Evolutionary conservation across 1,140 invertebrate genomes (phyloP).

Genomic region (Conus betulinus): DNA sequence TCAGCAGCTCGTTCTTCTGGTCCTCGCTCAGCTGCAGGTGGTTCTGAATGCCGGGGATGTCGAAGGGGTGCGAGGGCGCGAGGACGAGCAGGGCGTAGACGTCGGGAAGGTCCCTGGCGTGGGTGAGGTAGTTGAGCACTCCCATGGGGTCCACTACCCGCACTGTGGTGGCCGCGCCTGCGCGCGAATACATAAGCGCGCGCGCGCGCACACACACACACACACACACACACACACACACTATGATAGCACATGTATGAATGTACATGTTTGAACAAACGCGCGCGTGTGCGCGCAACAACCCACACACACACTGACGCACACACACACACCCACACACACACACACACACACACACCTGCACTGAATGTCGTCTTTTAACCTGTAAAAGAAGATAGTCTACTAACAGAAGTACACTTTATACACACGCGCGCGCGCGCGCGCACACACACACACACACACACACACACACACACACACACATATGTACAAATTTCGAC

Average conservation of each 20-base stretch:
- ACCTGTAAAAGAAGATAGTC: no score
- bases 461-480: background rate
- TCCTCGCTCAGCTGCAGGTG: slow-evolving; percentile 39
- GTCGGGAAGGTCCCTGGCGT: slow-evolving; percentile 46
- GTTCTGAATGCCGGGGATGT: slow-evolving; percentile 46
- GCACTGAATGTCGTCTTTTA: no score
- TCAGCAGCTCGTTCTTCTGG: slow-evolving; percentile 48
- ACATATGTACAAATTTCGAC: background rate
- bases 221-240: slow-evolving; percentile 15
- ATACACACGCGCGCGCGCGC: no score
- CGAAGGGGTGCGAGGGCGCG: slow-evolving; percentile 47
- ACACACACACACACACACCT: no score
- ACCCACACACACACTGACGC: no score
- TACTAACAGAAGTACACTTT: no score
- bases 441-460: no score
- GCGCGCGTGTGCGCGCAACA: no score
- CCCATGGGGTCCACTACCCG: slow-evolving; percentile 61
- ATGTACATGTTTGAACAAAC: no score
- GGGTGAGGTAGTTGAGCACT: slow-evolving; percentile 56
- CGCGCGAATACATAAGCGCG: no score
- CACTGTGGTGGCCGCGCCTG: slow-evolving; percentile 34
- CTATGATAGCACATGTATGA: background rate
- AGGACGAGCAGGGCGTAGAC: slow-evolving; percentile 55
- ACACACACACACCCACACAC: background rate
- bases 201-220: slow-evolving; percentile 11